Evolutionary conservation across 2,113 vertebrate genomes (phyloP), one percentile per base, ranked within the genome.

Genomic region (Melanotaenia duboulayi): DNA sequence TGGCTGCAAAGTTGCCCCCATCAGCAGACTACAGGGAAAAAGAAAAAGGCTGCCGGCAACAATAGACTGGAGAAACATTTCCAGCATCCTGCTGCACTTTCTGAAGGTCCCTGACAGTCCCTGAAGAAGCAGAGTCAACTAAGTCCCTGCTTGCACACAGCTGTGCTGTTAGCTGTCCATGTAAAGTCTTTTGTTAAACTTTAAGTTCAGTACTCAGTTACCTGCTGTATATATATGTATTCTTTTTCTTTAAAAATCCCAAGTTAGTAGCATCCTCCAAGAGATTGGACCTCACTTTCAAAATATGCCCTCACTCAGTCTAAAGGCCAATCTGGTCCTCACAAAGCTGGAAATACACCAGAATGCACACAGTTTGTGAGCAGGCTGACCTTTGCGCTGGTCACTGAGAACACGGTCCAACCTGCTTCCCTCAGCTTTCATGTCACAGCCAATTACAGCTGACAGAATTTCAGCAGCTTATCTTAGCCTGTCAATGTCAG

Each of bases 401-500:
- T 75, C 64, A 62, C 55, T 48, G 63, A 32, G 13, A 49, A 10
- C 46, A 28, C 4, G 14, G 16, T 2, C 61, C 35, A 12, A 11
- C 54, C 61, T 11, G 28, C 64, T 17, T 60, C 61, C 46, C 50
- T 76, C 56, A 16, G 28, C 61, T 44, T 50, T 66, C 44, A 8
- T 37, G 63, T 55, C 20, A 0, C 61, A 40, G 69, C 76, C 76
- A 72, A 70, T 81, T 81, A 82, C 70, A 57, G 77, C 64, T 25
- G 65, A 75, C 56, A 49, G 50, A 20, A 42, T 44, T 1, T 23
- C 37, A 63, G 57, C 14, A 4, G 44, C 71, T 77, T 77, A 51
- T 85, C 80, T 75, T 1, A 65, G 32, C 39, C 48, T 74, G 72
- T 86, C 65, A 82, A 22, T 74, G 44, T 80, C 84, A 82, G 55